These are phyloP conservation scores for Ophioninae sp. DNA, from an alignment of 2,888 invertebrate genomes.

Conservation along the genomic window DNA sequence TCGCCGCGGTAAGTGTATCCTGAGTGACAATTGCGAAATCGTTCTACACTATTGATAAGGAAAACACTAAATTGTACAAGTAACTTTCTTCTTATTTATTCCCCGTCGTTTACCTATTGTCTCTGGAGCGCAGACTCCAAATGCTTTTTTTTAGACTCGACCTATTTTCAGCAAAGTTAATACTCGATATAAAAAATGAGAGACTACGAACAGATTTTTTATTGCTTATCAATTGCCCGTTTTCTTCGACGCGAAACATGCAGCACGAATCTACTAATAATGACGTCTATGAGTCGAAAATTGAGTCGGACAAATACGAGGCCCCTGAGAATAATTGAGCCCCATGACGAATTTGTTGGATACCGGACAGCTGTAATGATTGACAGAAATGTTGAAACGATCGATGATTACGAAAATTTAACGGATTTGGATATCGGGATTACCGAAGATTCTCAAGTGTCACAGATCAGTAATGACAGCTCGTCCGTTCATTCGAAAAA, in stretches of 20 bases:
- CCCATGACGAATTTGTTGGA: background rate
- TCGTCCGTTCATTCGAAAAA: slow-evolving; percentile 62
- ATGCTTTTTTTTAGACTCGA: too few species aligned
- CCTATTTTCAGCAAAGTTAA: too few species aligned
- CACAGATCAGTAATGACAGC: slow-evolving; percentile 47
- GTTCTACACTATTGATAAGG: too few species aligned
- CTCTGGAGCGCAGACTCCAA: too few species aligned
- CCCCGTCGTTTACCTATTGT: too few species aligned
- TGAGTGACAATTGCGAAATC: too few species aligned
- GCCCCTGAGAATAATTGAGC: slow-evolving; percentile 25
- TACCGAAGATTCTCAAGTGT: slow-evolving; percentile 21
- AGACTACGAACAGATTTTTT: too few species aligned
- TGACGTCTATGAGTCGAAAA: slow-evolving; percentile 41
- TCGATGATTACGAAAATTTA: slow-evolving; percentile 9
- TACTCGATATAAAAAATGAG: too few species aligned
- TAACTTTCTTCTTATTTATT: too few species aligned
- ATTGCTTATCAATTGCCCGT: too few species aligned
- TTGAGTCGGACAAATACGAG: slow-evolving; percentile 43
- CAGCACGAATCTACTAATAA: slow-evolving; percentile 25
- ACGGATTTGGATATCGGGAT: slow-evolving; percentile 20
- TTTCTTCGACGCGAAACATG: background rate
- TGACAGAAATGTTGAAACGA: slow-evolving; percentile 23
- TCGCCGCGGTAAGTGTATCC: slow-evolving; percentile 58
- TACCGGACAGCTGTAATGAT: slow-evolving; percentile 4
- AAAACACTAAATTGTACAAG: too few species aligned